These are phyloP conservation scores for Baryphthengus martii DNA, from an alignment of 2,113 vertebrate genomes.

Conservation along the genomic window DNA sequence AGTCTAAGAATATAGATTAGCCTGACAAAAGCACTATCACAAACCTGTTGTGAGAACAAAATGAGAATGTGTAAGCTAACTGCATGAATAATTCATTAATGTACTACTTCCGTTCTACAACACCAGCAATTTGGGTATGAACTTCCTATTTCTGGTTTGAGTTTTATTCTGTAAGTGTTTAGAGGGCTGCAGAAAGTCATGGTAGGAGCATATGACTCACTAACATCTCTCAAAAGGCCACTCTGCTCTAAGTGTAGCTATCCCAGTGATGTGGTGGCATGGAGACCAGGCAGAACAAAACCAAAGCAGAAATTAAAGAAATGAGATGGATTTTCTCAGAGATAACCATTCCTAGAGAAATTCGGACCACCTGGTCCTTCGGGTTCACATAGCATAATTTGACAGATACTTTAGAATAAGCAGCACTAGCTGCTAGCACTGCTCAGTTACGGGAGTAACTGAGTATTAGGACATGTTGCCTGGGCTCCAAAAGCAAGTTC, in stretches of 20 bases:
- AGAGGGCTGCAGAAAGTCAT: neutral
- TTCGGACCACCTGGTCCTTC: neutral
- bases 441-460: neutral
- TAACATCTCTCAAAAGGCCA: neutral
- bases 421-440: neutral
- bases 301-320: conserved; percentile 6
- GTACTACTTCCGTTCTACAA: neutral
- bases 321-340: neutral
- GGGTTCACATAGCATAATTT: neutral
- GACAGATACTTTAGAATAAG: neutral
- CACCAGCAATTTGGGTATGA: neutral
- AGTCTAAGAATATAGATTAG: neutral
- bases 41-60: neutral
- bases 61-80: neutral
- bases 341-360: neutral
- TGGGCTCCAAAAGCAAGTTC: neutral
- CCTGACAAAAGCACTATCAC: fast-evolving
- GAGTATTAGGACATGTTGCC: neutral
- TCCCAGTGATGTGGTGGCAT: neutral
- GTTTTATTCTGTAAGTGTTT: neutral
- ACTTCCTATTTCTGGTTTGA: conserved; percentile 24
- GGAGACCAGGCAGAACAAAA: neutral
- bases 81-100: neutral
- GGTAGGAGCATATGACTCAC: neutral
- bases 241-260: neutral